phyloP scores from a whole-genome alignment of 2,797 vertebrate genomes.

The Liparis tanakae region DNA sequence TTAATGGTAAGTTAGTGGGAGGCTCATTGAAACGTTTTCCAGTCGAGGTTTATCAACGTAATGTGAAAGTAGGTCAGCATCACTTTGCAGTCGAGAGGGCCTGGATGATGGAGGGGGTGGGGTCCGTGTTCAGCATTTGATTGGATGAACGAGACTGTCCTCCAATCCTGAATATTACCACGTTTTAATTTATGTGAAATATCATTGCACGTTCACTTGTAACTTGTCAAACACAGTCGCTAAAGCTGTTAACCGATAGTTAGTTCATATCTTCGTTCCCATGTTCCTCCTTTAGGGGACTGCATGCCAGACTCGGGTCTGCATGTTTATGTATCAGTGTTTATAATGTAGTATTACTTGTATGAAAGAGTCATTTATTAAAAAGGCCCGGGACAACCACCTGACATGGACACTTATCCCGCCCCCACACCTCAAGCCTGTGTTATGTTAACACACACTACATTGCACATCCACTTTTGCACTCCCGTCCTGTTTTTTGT shows the following conservation, averaged over 20 bases:
- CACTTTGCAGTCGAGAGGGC: background rate
- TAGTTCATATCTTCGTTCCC: background rate
- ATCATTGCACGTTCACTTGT: background rate
- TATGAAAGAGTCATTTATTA: background rate
- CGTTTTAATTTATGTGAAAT: background rate
- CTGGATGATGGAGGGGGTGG: slow-evolving; percentile 35
- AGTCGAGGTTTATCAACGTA: background rate
- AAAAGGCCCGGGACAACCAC: too few relatives aligned
- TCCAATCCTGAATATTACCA: background rate
- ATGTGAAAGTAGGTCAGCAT: background rate
- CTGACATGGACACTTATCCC: too few relatives aligned
- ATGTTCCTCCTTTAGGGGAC: too few relatives aligned
- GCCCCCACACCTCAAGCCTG: too few relatives aligned
- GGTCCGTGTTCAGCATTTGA: slow-evolving; percentile 45
- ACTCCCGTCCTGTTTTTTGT: too few relatives aligned
- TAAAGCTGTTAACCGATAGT: background rate
- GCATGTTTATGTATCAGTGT: background rate
- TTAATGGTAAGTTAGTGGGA: rapidly evolving
- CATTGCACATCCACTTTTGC: too few relatives aligned
- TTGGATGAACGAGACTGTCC: slow-evolving; percentile 58
- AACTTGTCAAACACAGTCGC: background rate
- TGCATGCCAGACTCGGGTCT: too few relatives aligned
- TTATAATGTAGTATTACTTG: background rate
- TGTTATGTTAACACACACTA: too few relatives aligned
- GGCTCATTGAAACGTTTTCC: background rate